Conservation (phyloP, 1,140 invertebrate genomes). For the Latrodectus geometricus region DNA sequence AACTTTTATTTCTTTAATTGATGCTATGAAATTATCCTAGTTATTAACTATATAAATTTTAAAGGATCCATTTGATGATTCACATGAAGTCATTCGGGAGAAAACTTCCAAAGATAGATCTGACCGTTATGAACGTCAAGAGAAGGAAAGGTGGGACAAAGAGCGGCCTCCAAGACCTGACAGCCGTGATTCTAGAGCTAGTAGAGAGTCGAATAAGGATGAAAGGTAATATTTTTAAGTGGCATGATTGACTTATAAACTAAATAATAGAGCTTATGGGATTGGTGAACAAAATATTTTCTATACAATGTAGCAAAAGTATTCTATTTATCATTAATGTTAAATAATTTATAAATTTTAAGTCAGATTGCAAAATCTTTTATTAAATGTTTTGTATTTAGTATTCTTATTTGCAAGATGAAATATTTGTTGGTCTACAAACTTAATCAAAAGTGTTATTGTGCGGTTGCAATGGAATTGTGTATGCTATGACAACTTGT, state of each 20-base stretch:
- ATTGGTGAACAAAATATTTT: too few species aligned
- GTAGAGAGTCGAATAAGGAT: constrained; percentile 70
- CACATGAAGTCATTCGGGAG: constrained; percentile 64
- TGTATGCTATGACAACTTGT: too few species aligned
- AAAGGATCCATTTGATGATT: constrained; percentile 72
- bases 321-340: too few species aligned
- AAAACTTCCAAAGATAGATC: constrained; percentile 37
- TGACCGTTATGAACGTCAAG: constrained; percentile 42
- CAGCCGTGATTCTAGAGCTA: constrained; percentile 73
- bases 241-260: not conserved
- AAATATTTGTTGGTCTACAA: too few species aligned
- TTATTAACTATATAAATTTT: not conserved
- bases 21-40: not conserved
- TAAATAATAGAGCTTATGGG: not conserved
- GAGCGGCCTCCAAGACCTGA: constrained; percentile 74
- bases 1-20: constrained; percentile 56
- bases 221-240: constrained; percentile 38
- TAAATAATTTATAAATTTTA: too few species aligned
- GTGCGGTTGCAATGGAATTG: too few species aligned
- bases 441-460: too few species aligned
- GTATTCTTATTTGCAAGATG: too few species aligned
- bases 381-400: too few species aligned
- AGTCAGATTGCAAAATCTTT: too few species aligned
- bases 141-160: constrained; percentile 64
- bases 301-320: too few species aligned